Conservation (phyloP, 1,140 invertebrate species). For the Lutraria rhynchaena region DNA sequence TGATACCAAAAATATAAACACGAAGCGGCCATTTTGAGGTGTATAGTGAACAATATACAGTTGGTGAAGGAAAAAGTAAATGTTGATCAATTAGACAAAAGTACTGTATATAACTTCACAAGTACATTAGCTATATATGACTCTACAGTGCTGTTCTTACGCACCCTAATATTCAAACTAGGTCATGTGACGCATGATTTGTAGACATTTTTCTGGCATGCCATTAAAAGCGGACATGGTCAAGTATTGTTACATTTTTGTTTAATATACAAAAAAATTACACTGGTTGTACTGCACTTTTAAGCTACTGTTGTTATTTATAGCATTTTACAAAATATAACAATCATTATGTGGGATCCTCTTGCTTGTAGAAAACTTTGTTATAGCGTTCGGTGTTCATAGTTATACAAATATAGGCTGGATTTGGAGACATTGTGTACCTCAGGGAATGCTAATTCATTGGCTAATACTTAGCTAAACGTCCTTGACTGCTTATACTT, state of each 20-base stretch:
- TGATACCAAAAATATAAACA: no score
- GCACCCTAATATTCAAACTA: slow-evolving; percentile 41
- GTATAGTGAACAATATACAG: slow-evolving; percentile 40
- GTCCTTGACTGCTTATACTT: slow-evolving; percentile 29
- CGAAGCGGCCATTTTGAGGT: slow-evolving; percentile 28
- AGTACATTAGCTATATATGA: slow-evolving; percentile 28
- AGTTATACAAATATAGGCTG: slow-evolving; percentile 20
- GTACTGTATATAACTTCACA: slow-evolving; percentile 42
- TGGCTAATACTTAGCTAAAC: slow-evolving; percentile 6
- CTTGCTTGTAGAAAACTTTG: slow-evolving; percentile 25
- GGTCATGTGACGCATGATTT: slow-evolving; percentile 45
- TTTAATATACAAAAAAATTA: no score
- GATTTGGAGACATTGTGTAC: slow-evolving; percentile 2
- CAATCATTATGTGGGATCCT: no score
- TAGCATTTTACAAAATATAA: no score
- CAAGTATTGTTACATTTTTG: slow-evolving; percentile 21
- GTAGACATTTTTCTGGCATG: slow-evolving; percentile 41
- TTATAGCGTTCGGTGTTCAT: slow-evolving; percentile 33
- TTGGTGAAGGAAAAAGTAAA: slow-evolving; percentile 27
- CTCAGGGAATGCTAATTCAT: slow-evolving; percentile 25
- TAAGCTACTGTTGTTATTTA: no score
- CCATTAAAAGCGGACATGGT: slow-evolving; percentile 29
- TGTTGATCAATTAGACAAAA: slow-evolving; percentile 39
- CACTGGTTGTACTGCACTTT: no score
- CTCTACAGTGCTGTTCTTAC: slow-evolving; percentile 17